Evolutionary conservation across 2,113 vertebrate species (phyloP), one percentile per base, ranked within the genome.

Genomic region (Urocitellus parryii): DNA sequence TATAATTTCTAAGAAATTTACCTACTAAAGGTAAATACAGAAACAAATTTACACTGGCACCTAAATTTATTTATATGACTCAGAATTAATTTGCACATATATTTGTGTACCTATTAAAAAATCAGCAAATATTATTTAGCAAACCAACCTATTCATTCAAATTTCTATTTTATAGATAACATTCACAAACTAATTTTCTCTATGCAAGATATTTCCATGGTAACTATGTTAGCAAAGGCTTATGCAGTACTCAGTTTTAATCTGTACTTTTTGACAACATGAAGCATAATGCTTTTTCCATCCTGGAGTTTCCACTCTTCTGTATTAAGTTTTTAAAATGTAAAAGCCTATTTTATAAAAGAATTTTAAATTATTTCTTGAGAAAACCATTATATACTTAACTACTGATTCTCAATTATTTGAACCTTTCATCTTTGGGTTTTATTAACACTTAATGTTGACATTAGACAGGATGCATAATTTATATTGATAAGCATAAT

Each of bases 181-280:
- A 97, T n/a, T 51, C 45, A 93, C 48, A 63, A 27, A 58, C 48
- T 97, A 88, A 42, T 58, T 94, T 95, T 95, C 63, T 96, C 93
- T 97, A 90, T 72, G 90, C 94, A 96, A 90, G 58, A 96, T 42
- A 94, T 34, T 96, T 53, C 68, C 42, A 88, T 53, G 84, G 95
- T 82, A 78, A 88, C 65, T 96, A 84, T 63, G 22, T 81, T 90
- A 95, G 67, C 74, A 89, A 91, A 78, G 74, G 22, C 65, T 95
- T 95, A 96, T 24, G 95, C 58, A 97, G 86, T 89, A 96, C 34
- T 95, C 95, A 96, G 58, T 34, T 94, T 97, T 87, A 94, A 97
- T 95, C 94, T 98, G 13, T 13, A 88, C 77, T 96, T 97, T 92
- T 56, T 95, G 89, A 98, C 91, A 97, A 97, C 96, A 95, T n/a